These are phyloP conservation scores for Gymnoscopelus microlampas DNA, from an alignment of 2,797 vertebrate species.

Conservation along the genomic window DNA sequence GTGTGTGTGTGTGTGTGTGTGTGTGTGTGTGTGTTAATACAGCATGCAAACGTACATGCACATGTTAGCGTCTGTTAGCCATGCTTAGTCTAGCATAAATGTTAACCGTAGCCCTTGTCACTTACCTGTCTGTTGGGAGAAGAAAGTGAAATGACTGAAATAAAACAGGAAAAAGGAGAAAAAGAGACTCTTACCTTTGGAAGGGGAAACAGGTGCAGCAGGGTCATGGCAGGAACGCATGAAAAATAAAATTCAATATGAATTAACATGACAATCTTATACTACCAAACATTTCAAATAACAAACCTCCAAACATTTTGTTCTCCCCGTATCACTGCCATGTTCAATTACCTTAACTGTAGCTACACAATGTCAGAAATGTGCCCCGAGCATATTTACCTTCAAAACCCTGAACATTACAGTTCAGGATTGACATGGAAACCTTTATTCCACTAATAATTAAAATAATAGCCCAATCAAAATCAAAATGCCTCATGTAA, in stretches of 20 bases:
- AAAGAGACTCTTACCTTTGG: slow-evolving; percentile 68
- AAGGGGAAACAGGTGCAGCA: background rate
- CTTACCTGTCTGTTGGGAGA: slow-evolving; percentile 29
- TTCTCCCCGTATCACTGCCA: too few relatives aligned
- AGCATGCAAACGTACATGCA: slow-evolving; percentile 40
- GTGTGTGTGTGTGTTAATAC: slow-evolving; percentile 14
- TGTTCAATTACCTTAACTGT: too few relatives aligned
- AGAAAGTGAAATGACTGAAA: background rate
- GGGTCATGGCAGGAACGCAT: slow-evolving; percentile 39
- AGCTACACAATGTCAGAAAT: too few relatives aligned
- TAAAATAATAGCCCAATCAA: too few relatives aligned
- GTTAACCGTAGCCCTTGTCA: slow-evolving; percentile 33
- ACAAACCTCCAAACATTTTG: too few relatives aligned
- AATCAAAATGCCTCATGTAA: too few relatives aligned
- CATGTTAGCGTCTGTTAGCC: slow-evolving; percentile 34
- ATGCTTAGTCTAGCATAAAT: slow-evolving; percentile 35
- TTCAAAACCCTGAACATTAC: too few relatives aligned
- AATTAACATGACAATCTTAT: too few relatives aligned
- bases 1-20: slow-evolving; percentile 27
- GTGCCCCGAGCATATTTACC: too few relatives aligned
- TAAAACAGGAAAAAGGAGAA: slow-evolving; percentile 8
- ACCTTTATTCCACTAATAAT: too few relatives aligned
- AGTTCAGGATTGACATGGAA: too few relatives aligned
- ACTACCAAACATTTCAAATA: too few relatives aligned
- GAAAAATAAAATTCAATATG: slow-evolving; percentile 19